A percentile compares a stretch with the other conserved stretches of the same genome.
Conservation (phyloP, 2,888 invertebrate species). For the Trichopoda pennipes region DNA sequence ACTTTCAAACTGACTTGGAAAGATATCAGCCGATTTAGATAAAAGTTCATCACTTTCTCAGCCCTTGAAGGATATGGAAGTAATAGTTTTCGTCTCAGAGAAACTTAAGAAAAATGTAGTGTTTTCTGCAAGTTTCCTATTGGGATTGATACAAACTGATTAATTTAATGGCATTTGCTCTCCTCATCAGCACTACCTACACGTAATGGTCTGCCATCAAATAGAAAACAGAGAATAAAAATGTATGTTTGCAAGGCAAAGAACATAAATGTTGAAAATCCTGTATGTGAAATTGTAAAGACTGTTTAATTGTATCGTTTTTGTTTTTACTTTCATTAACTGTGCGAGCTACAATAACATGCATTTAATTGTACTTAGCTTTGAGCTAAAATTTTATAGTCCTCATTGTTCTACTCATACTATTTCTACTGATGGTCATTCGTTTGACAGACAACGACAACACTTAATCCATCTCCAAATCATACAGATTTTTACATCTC, state of each 20-base stretch:
- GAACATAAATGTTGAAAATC: slow-evolving; percentile 16
- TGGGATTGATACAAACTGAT: slow-evolving; percentile 35
- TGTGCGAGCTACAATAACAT: slow-evolving; percentile 66
- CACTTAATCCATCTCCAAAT: slow-evolving; percentile 59
- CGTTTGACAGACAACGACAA: slow-evolving; percentile 42
- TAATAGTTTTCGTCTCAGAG: too few species aligned
- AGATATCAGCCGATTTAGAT: too few species aligned
- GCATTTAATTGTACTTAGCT: slow-evolving; percentile 70
- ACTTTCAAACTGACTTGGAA: not conserved
- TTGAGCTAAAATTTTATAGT: slow-evolving; percentile 56
- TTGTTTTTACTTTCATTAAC: slow-evolving; percentile 26
- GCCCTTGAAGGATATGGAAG: too few species aligned
- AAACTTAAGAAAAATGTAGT: too few species aligned
- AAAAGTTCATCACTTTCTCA: too few species aligned
- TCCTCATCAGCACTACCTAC: slow-evolving; percentile 71
- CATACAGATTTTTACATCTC: slow-evolving; percentile 32
- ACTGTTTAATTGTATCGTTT: slow-evolving; percentile 44
- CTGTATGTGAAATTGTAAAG: not conserved
- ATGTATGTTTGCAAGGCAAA: slow-evolving; percentile 3
- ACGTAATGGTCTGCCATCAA: slow-evolving; percentile 70
- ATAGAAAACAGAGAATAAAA: not conserved
- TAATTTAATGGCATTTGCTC: slow-evolving; percentile 64
- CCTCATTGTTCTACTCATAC: slow-evolving; percentile 3
- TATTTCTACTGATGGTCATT: not conserved
- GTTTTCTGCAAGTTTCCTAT: not conserved